Base-by-base conservation (phyloP, 2,113 vertebrate species). In the Ailuropoda melanoleuca region DNA sequence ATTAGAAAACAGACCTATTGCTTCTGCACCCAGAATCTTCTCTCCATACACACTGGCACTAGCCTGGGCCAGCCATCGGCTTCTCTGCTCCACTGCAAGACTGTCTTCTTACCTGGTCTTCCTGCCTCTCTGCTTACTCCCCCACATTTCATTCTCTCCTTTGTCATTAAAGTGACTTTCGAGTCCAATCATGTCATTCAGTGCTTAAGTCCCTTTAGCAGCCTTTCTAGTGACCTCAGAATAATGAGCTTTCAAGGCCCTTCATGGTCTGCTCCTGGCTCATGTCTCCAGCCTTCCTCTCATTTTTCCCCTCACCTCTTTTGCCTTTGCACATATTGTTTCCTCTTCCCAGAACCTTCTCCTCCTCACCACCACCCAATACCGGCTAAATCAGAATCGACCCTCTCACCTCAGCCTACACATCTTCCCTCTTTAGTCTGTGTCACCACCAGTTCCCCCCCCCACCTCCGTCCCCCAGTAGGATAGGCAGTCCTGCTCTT, bases 11-110 rank as follows among this genome's bases (percentile, higher is more conserved):
- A 86, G 39, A 23, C 19, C 50, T 37, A 8, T 4, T 55, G 53
- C 37, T 29, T 68, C 53, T 80, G 4, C 24, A 26, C 72, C 26
- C 6, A 2, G 13, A 58, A 31, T 26, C 26, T 29, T 12, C 43
- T 84, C 55, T 26, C 46, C 0, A 1, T 8, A 56, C 6, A 0
- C 18, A 15, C 34, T 26, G 2, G 37, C 13, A 23, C 19, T 15
- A 6, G 17, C 48, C n/a, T 10, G 8, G 24, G 24, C 48, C 24
- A 62, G n/a, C 29, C n/a, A 5, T 31, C 17, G 12, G 62, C 43
- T 3, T 12, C 37, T 19, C 39, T n/a, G 0, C 12, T 18, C 50
- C 37, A 23, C 58, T 9, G 18, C 1, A 50, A 50, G 37, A 48
- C 39, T 3, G 11, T 31, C 34, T 50, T 74, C 34, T 50, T 50